Conservation (phyloP, 2,113 vertebrate genomes). For the Cromileptes altivelis region DNA sequence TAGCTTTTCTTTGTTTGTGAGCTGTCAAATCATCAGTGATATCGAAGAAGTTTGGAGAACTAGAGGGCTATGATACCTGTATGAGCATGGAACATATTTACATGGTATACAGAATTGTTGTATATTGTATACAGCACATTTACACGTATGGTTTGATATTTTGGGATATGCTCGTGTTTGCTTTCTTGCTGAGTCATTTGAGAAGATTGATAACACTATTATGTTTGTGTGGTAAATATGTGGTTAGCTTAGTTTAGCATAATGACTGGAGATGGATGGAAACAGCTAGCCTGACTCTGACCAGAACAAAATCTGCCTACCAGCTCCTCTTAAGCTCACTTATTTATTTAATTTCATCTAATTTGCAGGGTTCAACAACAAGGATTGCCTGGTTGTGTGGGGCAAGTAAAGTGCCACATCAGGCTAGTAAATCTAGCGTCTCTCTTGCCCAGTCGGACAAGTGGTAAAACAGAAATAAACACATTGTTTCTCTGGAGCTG, state of each 20-base stretch:
- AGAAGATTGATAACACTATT: not conserved
- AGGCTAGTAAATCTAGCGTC: no score
- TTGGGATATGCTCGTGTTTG: not conserved
- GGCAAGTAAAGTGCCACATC: no score
- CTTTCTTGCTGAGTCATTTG: not conserved
- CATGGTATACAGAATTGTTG: not conserved
- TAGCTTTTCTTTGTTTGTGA: not conserved
- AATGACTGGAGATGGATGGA: not conserved
- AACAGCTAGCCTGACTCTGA: not conserved
- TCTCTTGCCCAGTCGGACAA: no score
- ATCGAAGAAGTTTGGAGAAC: not conserved
- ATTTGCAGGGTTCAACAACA: no score
- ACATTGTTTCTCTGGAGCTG: no score
- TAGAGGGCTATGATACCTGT: not conserved
- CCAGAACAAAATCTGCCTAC: not conserved
- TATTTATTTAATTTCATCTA: no score
- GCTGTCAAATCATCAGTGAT: not conserved
- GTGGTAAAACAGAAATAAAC: no score
- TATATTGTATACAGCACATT: conserved; percentile 9
- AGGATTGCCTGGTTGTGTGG: no score
- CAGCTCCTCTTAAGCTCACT: conserved; percentile 1
- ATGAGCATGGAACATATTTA: conserved; percentile 22
- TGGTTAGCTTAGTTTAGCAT: conserved; percentile 24
- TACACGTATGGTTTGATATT: not conserved
- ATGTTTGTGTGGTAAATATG: not conserved